Evolutionary conservation across 2,113 vertebrate species (phyloP).

Genomic region (Coracopsis vasa): DNA sequence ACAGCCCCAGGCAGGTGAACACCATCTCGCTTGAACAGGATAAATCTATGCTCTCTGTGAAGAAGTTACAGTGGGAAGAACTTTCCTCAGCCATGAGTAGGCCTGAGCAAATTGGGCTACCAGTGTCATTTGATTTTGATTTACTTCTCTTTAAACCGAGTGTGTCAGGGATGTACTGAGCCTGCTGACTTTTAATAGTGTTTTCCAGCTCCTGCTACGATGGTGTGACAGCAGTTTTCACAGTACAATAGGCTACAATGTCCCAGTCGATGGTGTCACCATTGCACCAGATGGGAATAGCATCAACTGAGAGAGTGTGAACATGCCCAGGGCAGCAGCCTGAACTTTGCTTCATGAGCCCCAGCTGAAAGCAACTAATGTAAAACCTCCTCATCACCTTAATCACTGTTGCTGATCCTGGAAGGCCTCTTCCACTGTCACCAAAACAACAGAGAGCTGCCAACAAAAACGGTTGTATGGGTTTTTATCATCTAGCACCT

Average conservation of each 20-base stretch:
- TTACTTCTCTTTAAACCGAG: background rate
- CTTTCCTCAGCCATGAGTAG: fast-evolving
- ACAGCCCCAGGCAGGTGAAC: background rate
- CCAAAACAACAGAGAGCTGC: background rate
- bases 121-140: background rate
- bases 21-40: background rate
- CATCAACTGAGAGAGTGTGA: background rate
- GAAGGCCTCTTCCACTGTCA: background rate
- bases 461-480: background rate
- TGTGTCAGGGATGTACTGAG: background rate
- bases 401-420: background rate
- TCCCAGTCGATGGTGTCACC: background rate
- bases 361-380: background rate
- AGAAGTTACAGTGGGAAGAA: background rate
- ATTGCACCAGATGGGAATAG: background rate
- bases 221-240: background rate
- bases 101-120: background rate
- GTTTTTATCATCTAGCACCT: background rate
- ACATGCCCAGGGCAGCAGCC: fast-evolving
- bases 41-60: background rate
- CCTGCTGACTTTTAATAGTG: background rate
- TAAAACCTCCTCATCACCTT: background rate
- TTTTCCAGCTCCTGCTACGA: background rate
- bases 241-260: background rate
- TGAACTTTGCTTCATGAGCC: background rate